These are phyloP conservation scores for Percopsis transmontana DNA, from an alignment of 2,113 vertebrate species.

Conservation along the genomic window DNA sequence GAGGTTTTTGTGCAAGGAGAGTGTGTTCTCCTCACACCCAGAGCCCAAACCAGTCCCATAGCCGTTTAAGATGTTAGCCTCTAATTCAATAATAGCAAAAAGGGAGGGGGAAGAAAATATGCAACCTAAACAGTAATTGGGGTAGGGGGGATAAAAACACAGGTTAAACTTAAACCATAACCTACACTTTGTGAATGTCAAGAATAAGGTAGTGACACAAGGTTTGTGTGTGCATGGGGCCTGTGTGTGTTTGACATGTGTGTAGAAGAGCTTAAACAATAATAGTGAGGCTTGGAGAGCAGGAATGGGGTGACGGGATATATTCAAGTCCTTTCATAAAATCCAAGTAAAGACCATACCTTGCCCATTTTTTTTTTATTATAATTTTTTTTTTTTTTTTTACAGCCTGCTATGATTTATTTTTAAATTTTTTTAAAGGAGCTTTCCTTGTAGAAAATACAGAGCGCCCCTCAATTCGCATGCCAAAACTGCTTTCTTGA, in stretches of 20 bases:
- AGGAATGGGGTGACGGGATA: constrained; percentile 65
- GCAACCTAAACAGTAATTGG: constrained; percentile 85
- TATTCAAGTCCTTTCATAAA: constrained; percentile 87
- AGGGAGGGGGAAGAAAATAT: constrained; percentile 45
- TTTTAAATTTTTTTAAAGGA: constrained; percentile 79
- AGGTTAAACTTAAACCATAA: constrained; percentile 85
- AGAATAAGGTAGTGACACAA: constrained; percentile 71
- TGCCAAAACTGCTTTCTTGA: constrained; percentile 56
- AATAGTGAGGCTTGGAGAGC: constrained; percentile 22
- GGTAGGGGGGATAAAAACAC: constrained; percentile 66
- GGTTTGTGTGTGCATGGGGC: constrained; percentile 59
- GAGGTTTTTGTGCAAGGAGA: constrained; percentile 93
- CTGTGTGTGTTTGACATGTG: constrained; percentile 31
- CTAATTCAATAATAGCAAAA: constrained; percentile 91
- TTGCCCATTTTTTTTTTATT: constrained; percentile 73
- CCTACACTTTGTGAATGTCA: constrained; percentile 72
- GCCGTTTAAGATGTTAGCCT: constrained; percentile 96
- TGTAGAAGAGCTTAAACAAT: constrained; percentile 41
- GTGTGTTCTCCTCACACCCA: constrained; percentile 94
- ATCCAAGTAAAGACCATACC: constrained; percentile 83
- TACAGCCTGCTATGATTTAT: constrained; percentile 83
- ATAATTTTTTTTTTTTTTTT: constrained; percentile 62
- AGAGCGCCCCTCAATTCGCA: constrained; percentile 66
- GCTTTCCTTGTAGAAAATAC: constrained; percentile 79
- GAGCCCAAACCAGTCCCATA: constrained; percentile 94